Evolutionary conservation across 2,113 vertebrate species (phyloP).

Genomic region (Pagrus major): DNA sequence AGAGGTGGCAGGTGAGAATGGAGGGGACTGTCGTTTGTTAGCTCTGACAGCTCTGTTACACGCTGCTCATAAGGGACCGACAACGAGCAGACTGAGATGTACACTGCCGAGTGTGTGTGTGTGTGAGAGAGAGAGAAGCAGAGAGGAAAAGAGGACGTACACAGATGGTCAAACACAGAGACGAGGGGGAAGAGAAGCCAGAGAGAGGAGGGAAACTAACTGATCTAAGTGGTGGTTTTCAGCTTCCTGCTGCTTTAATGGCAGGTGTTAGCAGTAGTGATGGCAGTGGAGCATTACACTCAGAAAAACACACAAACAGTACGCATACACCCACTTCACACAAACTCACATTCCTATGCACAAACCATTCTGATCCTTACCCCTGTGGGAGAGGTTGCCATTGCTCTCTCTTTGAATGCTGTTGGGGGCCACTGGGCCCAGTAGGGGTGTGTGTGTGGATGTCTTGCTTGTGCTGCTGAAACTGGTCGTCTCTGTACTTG

Average conservation of each 20-base stretch:
- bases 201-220: slow-evolving; percentile 23
- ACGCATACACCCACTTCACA: slow-evolving; percentile 15
- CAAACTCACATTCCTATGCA: slow-evolving; percentile 8
- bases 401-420: slow-evolving; percentile 87
- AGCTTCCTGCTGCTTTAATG: slow-evolving; percentile 59
- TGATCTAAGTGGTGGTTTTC: slow-evolving; percentile 51
- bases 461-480: slow-evolving; percentile 63
- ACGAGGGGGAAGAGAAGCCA: slow-evolving; percentile 14
- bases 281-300: slow-evolving; percentile 7
- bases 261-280: slow-evolving; percentile 17
- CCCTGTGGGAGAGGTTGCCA: slow-evolving; percentile 92
- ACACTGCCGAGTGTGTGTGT: background rate
- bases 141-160: slow-evolving; percentile 5
- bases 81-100: slow-evolving; percentile 26
- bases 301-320: slow-evolving; percentile 10
- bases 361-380: slow-evolving; percentile 81
- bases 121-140: background rate
- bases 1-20: slow-evolving; percentile 41
- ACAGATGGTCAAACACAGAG: slow-evolving; percentile 43
- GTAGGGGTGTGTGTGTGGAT: slow-evolving; percentile 61
- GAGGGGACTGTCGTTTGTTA: slow-evolving; percentile 60
- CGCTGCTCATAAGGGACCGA: slow-evolving; percentile 56
- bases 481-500: slow-evolving; percentile 48
- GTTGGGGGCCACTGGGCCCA: slow-evolving; percentile 69
- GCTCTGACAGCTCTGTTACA: slow-evolving; percentile 70